These are phyloP conservation scores for Pogonophryne albipinna DNA, from an alignment of 2,797 vertebrate species.

Conservation along the genomic window DNA sequence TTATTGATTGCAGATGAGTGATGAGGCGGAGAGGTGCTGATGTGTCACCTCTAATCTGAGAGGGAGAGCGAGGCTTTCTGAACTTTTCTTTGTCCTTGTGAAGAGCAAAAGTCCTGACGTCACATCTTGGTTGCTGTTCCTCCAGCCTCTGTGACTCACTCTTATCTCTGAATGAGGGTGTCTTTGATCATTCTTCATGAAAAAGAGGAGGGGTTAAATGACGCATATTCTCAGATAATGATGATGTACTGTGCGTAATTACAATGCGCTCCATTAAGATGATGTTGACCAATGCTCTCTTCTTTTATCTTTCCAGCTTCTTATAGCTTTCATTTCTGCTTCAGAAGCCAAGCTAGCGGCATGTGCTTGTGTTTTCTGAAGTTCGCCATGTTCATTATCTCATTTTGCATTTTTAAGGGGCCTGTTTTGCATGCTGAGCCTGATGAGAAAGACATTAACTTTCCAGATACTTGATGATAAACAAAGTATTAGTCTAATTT, in stretches of 20 bases:
- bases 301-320: background rate
- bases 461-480: background rate
- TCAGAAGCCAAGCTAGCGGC: background rate
- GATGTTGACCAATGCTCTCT: background rate
- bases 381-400: background rate
- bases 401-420: background rate
- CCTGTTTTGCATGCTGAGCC: too few species aligned
- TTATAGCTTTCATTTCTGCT: background rate
- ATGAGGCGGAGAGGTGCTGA: conserved; percentile 36
- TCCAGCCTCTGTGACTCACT: background rate
- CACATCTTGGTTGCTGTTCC: background rate
- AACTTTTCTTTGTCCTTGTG: conserved; percentile 12
- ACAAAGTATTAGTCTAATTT: background rate
- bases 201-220: background rate
- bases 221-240: background rate
- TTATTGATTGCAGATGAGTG: conserved; percentile 51
- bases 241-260: background rate
- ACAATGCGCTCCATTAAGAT: background rate
- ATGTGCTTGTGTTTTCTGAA: background rate
- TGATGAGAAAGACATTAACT: background rate
- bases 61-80: conserved; percentile 14
- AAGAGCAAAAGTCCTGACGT: conserved; percentile 12
- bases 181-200: background rate
- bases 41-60: conserved; percentile 48
- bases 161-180: background rate